A percentile compares a stretch with the other conserved stretches of the same genome.
phyloP scores from a whole-genome alignment of 2,888 invertebrate genomes.

The Xylocampa areola region DNA sequence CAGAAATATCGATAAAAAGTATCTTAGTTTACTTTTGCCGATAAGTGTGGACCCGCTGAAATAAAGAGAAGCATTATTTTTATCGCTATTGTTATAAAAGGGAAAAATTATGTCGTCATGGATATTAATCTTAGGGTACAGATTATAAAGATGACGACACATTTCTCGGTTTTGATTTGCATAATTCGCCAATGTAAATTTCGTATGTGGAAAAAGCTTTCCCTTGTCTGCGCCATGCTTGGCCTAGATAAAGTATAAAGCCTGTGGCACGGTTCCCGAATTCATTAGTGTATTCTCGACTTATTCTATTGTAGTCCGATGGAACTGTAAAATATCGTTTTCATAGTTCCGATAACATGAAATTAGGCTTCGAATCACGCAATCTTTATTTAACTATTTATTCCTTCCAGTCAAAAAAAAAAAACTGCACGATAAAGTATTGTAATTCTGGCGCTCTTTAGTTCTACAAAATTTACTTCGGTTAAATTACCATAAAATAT shows the following conservation, averaged over 20 bases:
- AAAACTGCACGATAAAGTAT: slow-evolving; percentile 35
- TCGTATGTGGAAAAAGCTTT: too few species aligned
- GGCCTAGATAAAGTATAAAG: background rate
- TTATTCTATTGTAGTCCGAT: slow-evolving; percentile 8
- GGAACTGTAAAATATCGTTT: slow-evolving; percentile 19
- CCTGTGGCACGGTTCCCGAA: background rate
- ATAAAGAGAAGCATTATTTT: too few species aligned
- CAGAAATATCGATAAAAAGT: too few species aligned
- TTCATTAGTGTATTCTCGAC: background rate
- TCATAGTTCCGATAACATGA: slow-evolving; percentile 14
- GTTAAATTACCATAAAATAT: slow-evolving; percentile 25
- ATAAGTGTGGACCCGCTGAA: too few species aligned
- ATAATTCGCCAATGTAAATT: too few species aligned
- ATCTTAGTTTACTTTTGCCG: too few species aligned
- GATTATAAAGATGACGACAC: too few species aligned
- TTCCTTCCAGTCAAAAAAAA: slow-evolving; percentile 21
- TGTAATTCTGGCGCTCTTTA: slow-evolving; percentile 22
- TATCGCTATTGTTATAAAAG: too few species aligned
- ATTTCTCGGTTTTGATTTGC: too few species aligned
- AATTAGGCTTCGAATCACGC: slow-evolving; percentile 44
- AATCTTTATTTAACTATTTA: slow-evolving; percentile 35
- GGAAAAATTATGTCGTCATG: too few species aligned
- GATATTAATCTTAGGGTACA: too few species aligned
- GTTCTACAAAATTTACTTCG: slow-evolving; percentile 15
- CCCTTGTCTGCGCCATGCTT: background rate